These are phyloP conservation scores for Stegodyphus dumicola DNA, from an alignment of 1,140 invertebrate genomes.

Conservation along the genomic window DNA sequence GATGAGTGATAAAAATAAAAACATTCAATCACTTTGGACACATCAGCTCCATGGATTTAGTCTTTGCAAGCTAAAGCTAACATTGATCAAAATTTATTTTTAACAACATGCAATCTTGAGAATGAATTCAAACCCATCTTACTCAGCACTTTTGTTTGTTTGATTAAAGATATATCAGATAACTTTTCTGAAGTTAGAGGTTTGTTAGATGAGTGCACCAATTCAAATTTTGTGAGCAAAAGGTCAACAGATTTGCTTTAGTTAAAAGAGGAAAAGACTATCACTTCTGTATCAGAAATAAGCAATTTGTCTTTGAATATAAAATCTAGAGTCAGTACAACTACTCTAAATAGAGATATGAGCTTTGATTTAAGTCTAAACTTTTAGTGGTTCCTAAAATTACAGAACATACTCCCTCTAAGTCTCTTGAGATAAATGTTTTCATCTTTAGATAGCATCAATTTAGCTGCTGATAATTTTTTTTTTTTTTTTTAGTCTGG, in stretches of 20 bases:
- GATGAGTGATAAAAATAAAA: neutral
- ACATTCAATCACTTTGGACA: neutral
- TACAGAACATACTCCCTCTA: neutral
- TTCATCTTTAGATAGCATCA: neutral
- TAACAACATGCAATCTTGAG: neutral
- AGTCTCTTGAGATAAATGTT: neutral
- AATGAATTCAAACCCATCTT: neutral
- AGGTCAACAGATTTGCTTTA: neutral
- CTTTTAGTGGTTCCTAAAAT: constrained; percentile 1
- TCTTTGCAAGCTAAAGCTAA: too few relatives aligned
- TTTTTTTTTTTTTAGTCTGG: neutral
- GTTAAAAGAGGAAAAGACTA: neutral
- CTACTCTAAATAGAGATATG: constrained; percentile 7
- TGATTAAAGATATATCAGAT: neutral
- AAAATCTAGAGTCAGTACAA: neutral
- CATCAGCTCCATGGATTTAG: neutral
- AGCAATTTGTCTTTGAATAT: neutral
- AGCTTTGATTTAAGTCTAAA: neutral
- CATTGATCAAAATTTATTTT: neutral
- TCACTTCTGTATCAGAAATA: neutral
- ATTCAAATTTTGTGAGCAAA: neutral
- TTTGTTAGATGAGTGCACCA: neutral
- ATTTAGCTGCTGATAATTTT: neutral
- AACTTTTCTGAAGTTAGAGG: neutral
- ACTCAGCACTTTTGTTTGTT: neutral